Evolutionary conservation across 2,797 vertebrate species (phyloP).

Genomic region (Fratercula arctica): DNA sequence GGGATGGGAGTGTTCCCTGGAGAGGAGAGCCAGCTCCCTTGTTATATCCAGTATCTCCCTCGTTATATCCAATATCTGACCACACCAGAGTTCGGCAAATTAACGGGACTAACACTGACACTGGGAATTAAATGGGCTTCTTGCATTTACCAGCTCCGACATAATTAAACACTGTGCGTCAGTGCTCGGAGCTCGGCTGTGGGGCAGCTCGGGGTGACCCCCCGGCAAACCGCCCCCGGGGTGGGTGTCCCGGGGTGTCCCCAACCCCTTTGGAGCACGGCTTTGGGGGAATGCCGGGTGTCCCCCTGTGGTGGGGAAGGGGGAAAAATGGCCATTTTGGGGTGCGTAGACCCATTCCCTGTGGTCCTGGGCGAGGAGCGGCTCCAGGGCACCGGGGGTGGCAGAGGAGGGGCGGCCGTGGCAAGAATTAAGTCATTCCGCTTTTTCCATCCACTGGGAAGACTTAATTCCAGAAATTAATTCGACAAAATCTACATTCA

Average conservation of each 20-base stretch:
- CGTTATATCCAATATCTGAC: accelerated
- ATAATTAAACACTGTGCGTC: background rate
- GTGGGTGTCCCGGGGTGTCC: background rate
- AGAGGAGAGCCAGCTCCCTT: background rate
- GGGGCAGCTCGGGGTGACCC: background rate
- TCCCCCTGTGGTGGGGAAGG: too few relatives aligned
- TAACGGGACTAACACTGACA: accelerated
- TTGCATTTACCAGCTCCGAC: background rate
- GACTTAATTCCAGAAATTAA: background rate
- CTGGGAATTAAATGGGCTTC: background rate
- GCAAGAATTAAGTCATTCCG: background rate
- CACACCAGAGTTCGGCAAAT: accelerated
- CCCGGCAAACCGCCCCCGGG: background rate
- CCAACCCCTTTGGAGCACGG: accelerated
- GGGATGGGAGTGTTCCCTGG: accelerated
- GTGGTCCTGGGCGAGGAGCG: background rate
- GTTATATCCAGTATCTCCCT: too few relatives aligned
- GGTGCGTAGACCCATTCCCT: accelerated
- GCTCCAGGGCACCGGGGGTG: background rate
- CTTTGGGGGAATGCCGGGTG: background rate
- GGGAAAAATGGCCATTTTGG: accelerated
- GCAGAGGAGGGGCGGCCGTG: background rate
- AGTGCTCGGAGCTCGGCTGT: background rate
- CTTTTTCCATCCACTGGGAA: background rate
- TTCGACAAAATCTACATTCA: background rate